Conservation (phyloP, 2,113 vertebrate species). For the Alexandromys fortis region DNA sequence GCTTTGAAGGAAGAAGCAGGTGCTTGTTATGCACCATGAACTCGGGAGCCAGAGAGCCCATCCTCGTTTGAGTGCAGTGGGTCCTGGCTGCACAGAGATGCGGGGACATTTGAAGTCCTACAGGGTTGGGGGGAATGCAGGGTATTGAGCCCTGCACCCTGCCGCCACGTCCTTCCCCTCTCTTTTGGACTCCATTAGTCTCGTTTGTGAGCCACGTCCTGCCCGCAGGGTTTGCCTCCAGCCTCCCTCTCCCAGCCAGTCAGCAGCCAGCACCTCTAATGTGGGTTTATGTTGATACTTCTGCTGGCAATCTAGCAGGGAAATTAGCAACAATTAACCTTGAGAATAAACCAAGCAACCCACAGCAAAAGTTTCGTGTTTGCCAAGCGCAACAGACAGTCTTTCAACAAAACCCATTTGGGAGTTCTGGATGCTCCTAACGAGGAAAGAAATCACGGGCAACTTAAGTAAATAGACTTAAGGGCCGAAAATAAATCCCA, state of each 20-base stretch:
- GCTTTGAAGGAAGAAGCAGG: not conserved
- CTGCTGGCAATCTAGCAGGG: not conserved
- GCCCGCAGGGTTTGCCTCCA: not conserved
- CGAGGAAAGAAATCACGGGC: not conserved
- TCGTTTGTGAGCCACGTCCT: not conserved
- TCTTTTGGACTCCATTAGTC: fast-evolving
- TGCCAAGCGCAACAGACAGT: not conserved
- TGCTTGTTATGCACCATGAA: fast-evolving
- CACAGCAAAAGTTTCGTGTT: not conserved
- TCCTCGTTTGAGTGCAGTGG: fast-evolving
- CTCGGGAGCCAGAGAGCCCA: not conserved
- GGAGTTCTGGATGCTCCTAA: not conserved
- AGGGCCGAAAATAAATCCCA: not conserved
- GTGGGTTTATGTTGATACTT: not conserved
- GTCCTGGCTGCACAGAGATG: not conserved
- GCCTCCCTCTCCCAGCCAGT: fast-evolving
- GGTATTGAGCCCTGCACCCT: fast-evolving
- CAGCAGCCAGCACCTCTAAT: not conserved
- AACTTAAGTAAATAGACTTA: not conserved
- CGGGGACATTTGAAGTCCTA: fast-evolving
- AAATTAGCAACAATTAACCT: constrained; percentile 59
- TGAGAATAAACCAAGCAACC: not conserved
- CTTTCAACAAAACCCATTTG: constrained; percentile 7
- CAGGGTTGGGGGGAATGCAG: not conserved
- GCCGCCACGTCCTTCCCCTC: not conserved